A percentile compares a stretch with the other conserved stretches of the same genome.
Evolutionary conservation across 2,113 vertebrate species (phyloP).

Genomic region (Todiramphus chloris): DNA sequence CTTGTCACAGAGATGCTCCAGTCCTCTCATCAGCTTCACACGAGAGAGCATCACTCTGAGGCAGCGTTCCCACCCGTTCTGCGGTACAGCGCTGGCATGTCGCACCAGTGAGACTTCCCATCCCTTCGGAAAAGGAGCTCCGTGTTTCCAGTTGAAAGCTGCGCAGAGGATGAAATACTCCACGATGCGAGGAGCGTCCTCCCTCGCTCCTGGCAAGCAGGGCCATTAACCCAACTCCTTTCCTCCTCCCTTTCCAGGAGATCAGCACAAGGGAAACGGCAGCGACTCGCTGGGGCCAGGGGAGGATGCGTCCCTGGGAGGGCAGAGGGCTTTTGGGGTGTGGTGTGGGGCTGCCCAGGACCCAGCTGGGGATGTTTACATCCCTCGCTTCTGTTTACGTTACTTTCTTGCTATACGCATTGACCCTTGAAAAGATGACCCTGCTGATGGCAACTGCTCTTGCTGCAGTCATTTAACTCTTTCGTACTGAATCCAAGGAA

Average conservation of each 20-base stretch:
- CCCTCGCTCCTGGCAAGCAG: background rate
- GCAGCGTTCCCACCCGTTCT: rapidly evolving
- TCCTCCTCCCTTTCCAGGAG: background rate
- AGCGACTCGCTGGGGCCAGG: rapidly evolving
- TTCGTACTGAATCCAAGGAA: background rate
- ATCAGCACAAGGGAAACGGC: background rate
- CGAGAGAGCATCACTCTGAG: background rate
- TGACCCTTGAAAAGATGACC: background rate
- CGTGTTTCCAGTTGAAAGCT: background rate
- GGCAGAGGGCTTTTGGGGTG: background rate
- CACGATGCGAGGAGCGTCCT: rapidly evolving
- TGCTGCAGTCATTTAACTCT: background rate
- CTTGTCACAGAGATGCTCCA: background rate
- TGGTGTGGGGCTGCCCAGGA: background rate
- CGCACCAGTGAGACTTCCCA: background rate
- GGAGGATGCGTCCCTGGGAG: background rate
- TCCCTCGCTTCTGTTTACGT: background rate
- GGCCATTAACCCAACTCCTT: background rate
- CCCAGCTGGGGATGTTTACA: background rate
- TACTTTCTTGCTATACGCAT: background rate
- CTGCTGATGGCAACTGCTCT: background rate
- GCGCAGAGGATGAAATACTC: background rate
- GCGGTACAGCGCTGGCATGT: background rate
- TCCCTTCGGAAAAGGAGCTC: background rate
- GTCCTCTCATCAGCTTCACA: background rate